These are phyloP conservation scores for Mixornis gularis DNA, from an alignment of 2,113 vertebrate species.

Conservation along the genomic window DNA sequence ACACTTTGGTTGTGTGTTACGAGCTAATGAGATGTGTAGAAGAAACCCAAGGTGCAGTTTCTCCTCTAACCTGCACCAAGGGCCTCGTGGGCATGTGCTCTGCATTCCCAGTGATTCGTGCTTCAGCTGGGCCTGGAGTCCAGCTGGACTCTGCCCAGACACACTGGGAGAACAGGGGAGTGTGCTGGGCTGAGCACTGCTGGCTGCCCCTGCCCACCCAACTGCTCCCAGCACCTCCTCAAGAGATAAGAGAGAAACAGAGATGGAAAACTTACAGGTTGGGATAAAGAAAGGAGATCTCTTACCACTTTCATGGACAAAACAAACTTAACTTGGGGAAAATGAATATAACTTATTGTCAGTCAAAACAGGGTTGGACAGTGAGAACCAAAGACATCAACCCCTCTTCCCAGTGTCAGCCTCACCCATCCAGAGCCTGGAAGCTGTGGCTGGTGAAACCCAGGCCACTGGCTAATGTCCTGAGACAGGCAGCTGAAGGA, in stretches of 20 bases:
- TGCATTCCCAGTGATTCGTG: rapidly evolving
- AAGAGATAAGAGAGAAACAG: rapidly evolving
- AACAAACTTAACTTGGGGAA: background rate
- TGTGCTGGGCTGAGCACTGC: background rate
- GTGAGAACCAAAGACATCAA: background rate
- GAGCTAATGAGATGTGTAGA: rapidly evolving
- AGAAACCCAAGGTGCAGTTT: background rate
- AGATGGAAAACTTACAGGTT: background rate
- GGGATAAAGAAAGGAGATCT: background rate
- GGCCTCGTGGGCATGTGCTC: background rate
- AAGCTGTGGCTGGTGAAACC: background rate
- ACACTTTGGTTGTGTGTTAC: background rate
- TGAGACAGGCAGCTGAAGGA: background rate
- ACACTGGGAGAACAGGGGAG: background rate
- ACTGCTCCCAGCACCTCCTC: background rate
- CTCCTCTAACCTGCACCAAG: background rate
- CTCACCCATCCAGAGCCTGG: background rate
- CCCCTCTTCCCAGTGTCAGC: background rate
- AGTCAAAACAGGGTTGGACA: background rate
- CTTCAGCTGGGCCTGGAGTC: background rate
- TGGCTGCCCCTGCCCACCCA: background rate
- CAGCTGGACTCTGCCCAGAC: background rate
- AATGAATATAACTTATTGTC: background rate
- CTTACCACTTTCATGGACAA: background rate
- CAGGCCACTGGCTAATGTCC: background rate